Base-by-base conservation (phyloP, 2,888 invertebrate species). In the Dorcus hopei region DNA sequence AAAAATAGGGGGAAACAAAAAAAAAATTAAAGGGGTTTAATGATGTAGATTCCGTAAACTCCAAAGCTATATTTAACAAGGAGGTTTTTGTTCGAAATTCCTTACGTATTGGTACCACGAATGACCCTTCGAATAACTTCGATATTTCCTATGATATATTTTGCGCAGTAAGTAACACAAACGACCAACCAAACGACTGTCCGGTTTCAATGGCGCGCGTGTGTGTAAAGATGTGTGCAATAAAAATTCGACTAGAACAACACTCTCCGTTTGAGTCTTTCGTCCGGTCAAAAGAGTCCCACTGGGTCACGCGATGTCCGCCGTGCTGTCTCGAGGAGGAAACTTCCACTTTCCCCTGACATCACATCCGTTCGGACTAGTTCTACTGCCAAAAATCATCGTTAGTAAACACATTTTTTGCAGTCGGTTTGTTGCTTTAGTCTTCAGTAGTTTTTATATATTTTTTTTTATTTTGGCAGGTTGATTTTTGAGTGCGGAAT, bases 281-380 rank as follows among this genome's bases (percentile, higher is more conserved):
- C 38, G 42, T 52, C 52, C 19, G 42, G 39, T 59, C 39, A 42
- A 52, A 53, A 59, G 58, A 58, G 66, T 65, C 64, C 62, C 65
- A 62, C 54, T 66, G 58, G 61, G 61, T 64, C 65, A 69, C 62
- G 67, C 68, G 67, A 71, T 70, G 70, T 72, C 73, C 70, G 72
- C 69, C 68, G 72, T 65, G 67, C 70, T 74, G 70, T 75, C 73
- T 70, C 76, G 73, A 63, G 76, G 74, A 68, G 75, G 77, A 70
- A 77, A 77, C 71, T 74, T 76, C 76, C 76, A 77, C 66, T 73
- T 77, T 67, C 74, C 74, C 69, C 76, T 73, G 64, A 72, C 55
- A 38, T 62, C 73, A 67, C 70, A 72, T 68, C 72, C 72, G 65
- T 73, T 70, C 66, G 73, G 71, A 66, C 71, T 73, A 65, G 70